These are phyloP conservation scores for Ridgeia piscesae DNA, from an alignment of 1,140 invertebrate genomes.

Conservation along the genomic window DNA sequence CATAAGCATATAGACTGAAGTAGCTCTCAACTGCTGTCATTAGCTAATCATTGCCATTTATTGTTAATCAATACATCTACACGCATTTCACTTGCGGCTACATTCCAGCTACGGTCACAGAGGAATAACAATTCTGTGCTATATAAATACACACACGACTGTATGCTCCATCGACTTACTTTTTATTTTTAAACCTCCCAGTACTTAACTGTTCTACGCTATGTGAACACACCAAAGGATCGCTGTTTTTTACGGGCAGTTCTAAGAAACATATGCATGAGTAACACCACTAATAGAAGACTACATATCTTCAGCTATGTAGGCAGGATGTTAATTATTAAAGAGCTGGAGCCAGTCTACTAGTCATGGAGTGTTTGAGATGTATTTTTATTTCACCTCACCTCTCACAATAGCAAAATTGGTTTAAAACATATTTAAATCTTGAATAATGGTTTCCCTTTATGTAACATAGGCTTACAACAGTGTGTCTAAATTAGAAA, in stretches of 20 bases:
- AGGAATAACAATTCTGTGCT: background rate
- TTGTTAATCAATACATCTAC: constrained; percentile 6
- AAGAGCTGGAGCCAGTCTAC: background rate
- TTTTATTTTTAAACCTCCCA: background rate
- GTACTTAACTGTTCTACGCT: background rate
- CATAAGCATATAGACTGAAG: background rate
- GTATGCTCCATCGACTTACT: background rate
- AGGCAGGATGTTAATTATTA: background rate
- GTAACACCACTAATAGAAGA: background rate
- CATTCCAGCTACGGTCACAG: background rate
- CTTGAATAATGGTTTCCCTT: background rate
- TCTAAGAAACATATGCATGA: background rate
- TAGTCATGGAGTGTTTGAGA: background rate
- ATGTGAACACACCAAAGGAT: background rate
- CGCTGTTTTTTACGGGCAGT: background rate
- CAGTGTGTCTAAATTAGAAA: background rate
- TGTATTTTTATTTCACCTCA: background rate
- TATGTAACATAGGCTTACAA: background rate
- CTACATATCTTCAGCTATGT: background rate
- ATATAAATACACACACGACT: background rate
- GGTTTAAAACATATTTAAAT: background rate
- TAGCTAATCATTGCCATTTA: constrained; percentile 1
- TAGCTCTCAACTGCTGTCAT: constrained; percentile 4
- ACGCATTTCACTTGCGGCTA: background rate
- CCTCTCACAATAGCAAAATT: background rate